A percentile compares a stretch with the other conserved stretches of the same genome.
Conservation (phyloP, 2,113 vertebrate species). For the Poicephalus meyeri region DNA sequence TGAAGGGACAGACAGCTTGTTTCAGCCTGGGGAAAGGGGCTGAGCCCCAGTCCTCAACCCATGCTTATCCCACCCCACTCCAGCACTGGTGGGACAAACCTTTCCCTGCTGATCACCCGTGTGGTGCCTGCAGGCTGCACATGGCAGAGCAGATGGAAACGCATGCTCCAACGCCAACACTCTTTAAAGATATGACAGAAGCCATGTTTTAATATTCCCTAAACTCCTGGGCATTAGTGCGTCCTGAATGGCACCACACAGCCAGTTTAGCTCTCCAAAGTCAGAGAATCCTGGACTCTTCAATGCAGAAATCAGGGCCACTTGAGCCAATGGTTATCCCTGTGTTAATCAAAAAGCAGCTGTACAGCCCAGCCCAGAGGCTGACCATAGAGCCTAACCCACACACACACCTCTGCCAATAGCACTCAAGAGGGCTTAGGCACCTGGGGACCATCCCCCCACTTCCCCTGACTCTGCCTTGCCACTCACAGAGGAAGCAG, state of each 20-base stretch:
- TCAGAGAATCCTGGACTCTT: background rate
- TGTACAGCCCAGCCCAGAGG: background rate
- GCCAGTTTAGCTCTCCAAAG: background rate
- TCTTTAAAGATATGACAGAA: background rate
- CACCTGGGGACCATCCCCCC: background rate
- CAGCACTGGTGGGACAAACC: background rate
- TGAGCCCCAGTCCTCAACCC: background rate
- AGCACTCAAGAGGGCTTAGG: background rate
- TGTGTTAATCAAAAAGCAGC: background rate
- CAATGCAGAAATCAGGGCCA: background rate
- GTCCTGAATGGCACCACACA: background rate
- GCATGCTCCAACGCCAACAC: fast-evolving
- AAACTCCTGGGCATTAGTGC: background rate
- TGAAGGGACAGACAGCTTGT: background rate
- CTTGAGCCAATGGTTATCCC: background rate
- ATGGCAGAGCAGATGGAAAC: background rate
- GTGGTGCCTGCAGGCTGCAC: background rate
- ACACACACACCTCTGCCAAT: too few species aligned
- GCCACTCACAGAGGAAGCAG: fast-evolving
- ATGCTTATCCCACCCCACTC: background rate
- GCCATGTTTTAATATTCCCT: background rate
- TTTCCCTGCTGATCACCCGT: background rate
- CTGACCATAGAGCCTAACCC: background rate
- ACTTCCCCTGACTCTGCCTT: background rate
- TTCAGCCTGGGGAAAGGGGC: background rate